Evolutionary conservation across 2,113 vertebrate genomes (phyloP), one percentile per base, ranked within the genome.

Genomic region (Triplophysa rosa): DNA sequence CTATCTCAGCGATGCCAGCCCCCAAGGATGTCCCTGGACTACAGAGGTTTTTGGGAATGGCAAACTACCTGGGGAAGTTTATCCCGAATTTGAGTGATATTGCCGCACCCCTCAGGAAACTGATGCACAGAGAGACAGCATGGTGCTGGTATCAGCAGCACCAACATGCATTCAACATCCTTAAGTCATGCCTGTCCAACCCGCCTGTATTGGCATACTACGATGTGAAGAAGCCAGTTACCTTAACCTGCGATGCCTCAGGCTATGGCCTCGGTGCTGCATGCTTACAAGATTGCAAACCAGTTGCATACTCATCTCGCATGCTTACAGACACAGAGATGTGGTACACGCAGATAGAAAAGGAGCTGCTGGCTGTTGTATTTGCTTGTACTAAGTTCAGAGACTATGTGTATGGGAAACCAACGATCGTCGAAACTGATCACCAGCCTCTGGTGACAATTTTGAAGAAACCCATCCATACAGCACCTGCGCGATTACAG

Each of bases 391-490:
- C 1, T n/a, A 59, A 77, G 16, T 81, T 85, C 67, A 56, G 79
- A 37, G 23, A 86, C 19, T 65, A 73, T 0, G 0, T 63, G 16
- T 11, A 10, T 56, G 45, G 77, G 4, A 79, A 83, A 23, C 45
- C 64, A 1, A 8, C 26, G 45, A 67, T n/a, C 72, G 58, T 72
- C 16, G 76, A 87, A 78, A 75, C 29, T 4, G 70, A 19, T 52
- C 80, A 82, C 52, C 52, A 54, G 16, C 52, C 52, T n/a, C 76
- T 81, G 21, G 79, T 77, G 13, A 85, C 61, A 54, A 87, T 76
- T 9, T 7, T 71, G 13, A 13, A 63, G 21, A 86, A 81, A 73
- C 54, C 33, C 2, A 70, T 80, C 13, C 67, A 69, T 19, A 45
- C 61, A 16, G 74, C 79, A 0, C 61, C 78, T 42, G 64, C 79